A percentile compares a stretch with the other conserved stretches of the same genome.
Evolutionary conservation across 37 sponge, comb jelly and placozoan species (phyloP).

Genomic region (Aplysina aerophoba): DNA sequence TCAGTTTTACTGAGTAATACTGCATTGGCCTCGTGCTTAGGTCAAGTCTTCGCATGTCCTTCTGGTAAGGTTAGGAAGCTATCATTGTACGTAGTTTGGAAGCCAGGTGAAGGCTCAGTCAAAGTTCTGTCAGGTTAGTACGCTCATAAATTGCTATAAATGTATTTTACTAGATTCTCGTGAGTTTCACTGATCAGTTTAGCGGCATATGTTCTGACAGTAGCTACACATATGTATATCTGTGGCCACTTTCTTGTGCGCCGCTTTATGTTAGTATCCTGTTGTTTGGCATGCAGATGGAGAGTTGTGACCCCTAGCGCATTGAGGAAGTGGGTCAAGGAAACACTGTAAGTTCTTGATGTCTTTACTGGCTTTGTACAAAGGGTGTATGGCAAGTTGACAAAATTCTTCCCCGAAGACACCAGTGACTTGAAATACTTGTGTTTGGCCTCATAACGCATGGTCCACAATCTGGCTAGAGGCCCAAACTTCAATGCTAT

Average conservation of each 20-base stretch:
- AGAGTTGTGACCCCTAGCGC: too few relatives aligned
- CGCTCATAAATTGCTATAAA: neutral
- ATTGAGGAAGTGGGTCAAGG: too few relatives aligned
- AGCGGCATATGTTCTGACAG: neutral
- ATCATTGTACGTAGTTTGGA: neutral
- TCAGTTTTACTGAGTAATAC: neutral
- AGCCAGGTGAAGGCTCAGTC: neutral
- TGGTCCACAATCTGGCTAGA: neutral
- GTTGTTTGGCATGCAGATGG: too few relatives aligned
- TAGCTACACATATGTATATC: too few relatives aligned
- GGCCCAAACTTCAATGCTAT: conserved; percentile 3
- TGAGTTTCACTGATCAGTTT: neutral
- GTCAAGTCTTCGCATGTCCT: neutral
- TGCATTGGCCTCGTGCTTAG: neutral
- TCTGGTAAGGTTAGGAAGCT: neutral
- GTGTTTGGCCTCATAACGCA: conserved; percentile 21
- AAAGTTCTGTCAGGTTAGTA: conserved; percentile 10
- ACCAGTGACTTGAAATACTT: conserved; percentile 13
- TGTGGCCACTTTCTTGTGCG: too few relatives aligned
- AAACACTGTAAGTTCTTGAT: neutral
- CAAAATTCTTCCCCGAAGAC: neutral
- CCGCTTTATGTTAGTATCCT: too few relatives aligned
- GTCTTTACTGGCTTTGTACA: neutral
- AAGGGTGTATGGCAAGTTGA: conserved; percentile 15
- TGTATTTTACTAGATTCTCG: neutral